Percentiles rank a stretch among this genome's conserved stretches.
Evolutionary conservation across 2,797 vertebrate species (phyloP).

Genomic region (Falco concolor): DNA sequence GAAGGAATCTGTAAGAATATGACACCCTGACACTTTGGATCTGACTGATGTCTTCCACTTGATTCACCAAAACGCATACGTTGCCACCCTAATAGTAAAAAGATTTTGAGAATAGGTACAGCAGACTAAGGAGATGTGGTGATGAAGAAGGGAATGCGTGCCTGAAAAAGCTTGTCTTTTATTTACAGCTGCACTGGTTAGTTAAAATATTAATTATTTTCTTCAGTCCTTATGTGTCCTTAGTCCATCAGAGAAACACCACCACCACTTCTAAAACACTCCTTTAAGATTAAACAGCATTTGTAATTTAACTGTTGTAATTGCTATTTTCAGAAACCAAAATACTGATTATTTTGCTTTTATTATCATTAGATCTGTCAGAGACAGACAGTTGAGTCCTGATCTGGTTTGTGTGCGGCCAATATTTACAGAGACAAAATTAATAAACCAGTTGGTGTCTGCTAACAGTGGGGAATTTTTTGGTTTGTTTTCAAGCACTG

Average conservation of each 20-base stretch:
- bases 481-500: background rate
- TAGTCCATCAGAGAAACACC: background rate
- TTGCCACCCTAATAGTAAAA: background rate
- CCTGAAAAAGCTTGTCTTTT: background rate
- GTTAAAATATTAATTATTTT: background rate
- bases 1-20: background rate
- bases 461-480: accelerated
- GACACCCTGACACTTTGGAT: background rate
- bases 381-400: background rate
- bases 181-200: background rate
- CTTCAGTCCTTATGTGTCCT: background rate
- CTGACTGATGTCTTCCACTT: background rate
- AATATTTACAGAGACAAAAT: background rate
- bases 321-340: background rate
- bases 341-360: background rate
- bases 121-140: background rate
- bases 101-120: background rate
- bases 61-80: accelerated
- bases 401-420: background rate
- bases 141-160: background rate
- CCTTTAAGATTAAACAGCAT: background rate
- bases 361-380: background rate
- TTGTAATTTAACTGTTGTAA: background rate
- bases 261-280: background rate
- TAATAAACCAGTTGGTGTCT: background rate